Conservation (phyloP, 2,888 invertebrate species). For the Drosophila falleni region DNA sequence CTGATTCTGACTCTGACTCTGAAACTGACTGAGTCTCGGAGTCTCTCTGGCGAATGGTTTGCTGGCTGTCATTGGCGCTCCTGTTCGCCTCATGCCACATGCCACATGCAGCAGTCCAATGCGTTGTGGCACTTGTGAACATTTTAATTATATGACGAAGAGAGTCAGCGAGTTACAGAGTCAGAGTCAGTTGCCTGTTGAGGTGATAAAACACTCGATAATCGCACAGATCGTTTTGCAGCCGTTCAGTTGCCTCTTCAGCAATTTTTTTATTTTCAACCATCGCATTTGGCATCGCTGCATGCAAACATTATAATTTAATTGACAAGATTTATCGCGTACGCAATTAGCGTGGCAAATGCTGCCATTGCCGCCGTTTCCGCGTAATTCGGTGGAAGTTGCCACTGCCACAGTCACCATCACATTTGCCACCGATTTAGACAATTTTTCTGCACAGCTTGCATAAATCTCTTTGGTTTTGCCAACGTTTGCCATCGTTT, state of each 20-base stretch:
- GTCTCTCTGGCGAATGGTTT: conserved; percentile 10
- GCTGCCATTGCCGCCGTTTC: conserved; percentile 68
- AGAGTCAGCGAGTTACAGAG: conserved; percentile 40
- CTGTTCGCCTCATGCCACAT: conserved; percentile 33
- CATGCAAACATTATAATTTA: conserved; percentile 85
- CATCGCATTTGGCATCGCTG: conserved; percentile 32
- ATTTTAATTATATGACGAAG: conserved; percentile 82
- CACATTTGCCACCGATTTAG: conserved; percentile 65
- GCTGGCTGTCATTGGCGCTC: conserved; percentile 54
- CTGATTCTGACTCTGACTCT: conserved; percentile 61
- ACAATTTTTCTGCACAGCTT: conserved; percentile 78
- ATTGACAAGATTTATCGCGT: conserved; percentile 85
- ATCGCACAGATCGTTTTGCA: conserved; percentile 83
- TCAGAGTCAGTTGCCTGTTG: conserved; percentile 36
- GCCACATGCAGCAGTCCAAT: conserved; percentile 51
- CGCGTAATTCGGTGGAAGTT: conserved; percentile 79
- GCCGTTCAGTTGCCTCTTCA: conserved; percentile 73
- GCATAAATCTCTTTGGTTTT: conserved; percentile 70
- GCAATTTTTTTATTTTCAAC: conserved; percentile 53
- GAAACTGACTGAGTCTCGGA: conserved; percentile 10
- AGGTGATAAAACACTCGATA: conserved; percentile 84
- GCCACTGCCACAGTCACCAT: conserved; percentile 30
- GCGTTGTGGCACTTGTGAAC: conserved; percentile 83
- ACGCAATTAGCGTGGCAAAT: conserved; percentile 84
- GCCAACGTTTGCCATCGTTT: conserved; percentile 19